Conservation (phyloP, 2,797 vertebrate genomes). For the Forpus xanthops region DNA sequence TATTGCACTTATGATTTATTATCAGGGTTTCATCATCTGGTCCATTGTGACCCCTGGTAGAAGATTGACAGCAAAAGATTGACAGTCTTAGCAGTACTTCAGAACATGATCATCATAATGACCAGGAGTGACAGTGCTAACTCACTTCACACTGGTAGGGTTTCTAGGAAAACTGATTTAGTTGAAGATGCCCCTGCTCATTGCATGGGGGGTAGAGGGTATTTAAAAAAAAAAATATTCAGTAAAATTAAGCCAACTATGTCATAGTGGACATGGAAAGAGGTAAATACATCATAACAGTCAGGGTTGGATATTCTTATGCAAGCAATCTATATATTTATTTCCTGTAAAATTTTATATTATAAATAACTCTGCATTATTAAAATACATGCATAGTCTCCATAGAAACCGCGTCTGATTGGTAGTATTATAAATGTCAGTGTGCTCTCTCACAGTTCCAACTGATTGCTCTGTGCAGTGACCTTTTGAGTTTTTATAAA, state of each 20-base stretch:
- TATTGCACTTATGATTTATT: not conserved
- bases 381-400: not conserved
- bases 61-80: not conserved
- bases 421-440: not conserved
- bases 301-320: not conserved
- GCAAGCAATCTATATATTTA: not conserved
- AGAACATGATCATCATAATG: not conserved
- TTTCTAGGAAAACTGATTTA: not conserved
- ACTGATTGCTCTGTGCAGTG: not conserved
- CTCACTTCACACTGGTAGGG: not conserved
- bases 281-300: not conserved
- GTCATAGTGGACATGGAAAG: not conserved
- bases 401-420: not conserved
- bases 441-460: not conserved
- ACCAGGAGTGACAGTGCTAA: not conserved
- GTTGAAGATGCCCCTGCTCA: not conserved
- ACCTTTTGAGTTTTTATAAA: not conserved
- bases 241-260: not conserved
- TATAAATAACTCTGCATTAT: not conserved
- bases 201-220: rapidly evolving
- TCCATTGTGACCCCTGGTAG: not conserved
- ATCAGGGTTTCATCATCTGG: not conserved
- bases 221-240: not conserved
- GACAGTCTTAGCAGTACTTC: not conserved
- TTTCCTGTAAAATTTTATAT: not conserved